Conservation (phyloP, 2,888 invertebrate species). For the Beris morrisii region DNA sequence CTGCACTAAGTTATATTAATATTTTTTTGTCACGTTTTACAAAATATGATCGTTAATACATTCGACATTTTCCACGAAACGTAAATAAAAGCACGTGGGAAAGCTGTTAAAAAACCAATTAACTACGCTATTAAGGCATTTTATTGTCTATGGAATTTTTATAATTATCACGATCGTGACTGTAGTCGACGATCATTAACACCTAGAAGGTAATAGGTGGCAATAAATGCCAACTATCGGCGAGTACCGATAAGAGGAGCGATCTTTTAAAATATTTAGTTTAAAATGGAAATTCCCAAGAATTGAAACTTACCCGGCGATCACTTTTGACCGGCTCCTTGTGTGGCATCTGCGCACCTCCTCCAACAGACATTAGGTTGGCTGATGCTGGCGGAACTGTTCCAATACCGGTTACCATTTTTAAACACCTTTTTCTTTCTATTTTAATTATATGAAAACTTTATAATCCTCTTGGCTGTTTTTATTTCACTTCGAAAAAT, state of each 20-base stretch:
- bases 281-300: neutral
- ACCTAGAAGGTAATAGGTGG: too few species aligned
- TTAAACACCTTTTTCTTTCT: slow-evolving; percentile 11
- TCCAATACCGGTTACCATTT: slow-evolving; percentile 56
- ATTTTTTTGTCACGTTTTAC: too few species aligned
- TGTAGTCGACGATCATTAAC: too few species aligned
- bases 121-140: neutral
- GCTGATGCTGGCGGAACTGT: slow-evolving; percentile 47
- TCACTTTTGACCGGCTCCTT: slow-evolving; percentile 53
- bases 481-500: too few species aligned
- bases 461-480: too few species aligned
- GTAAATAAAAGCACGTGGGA: slow-evolving; percentile 11
- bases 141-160: too few species aligned
- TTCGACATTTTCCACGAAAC: slow-evolving; percentile 37
- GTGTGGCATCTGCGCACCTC: slow-evolving; percentile 39
- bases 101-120: slow-evolving; percentile 22
- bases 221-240: too few species aligned
- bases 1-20: too few species aligned
- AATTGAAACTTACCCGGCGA: slow-evolving; percentile 54
- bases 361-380: slow-evolving; percentile 47
- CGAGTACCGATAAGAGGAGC: too few species aligned
- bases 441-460: too few species aligned
- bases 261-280: too few species aligned
- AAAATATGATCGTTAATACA: neutral
- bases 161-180: too few species aligned